Percentiles rank a stretch among this genome's conserved stretches.
phyloP scores from a whole-genome alignment of 2,113 vertebrate genomes.

The Pelodiscus sinensis region DNA sequence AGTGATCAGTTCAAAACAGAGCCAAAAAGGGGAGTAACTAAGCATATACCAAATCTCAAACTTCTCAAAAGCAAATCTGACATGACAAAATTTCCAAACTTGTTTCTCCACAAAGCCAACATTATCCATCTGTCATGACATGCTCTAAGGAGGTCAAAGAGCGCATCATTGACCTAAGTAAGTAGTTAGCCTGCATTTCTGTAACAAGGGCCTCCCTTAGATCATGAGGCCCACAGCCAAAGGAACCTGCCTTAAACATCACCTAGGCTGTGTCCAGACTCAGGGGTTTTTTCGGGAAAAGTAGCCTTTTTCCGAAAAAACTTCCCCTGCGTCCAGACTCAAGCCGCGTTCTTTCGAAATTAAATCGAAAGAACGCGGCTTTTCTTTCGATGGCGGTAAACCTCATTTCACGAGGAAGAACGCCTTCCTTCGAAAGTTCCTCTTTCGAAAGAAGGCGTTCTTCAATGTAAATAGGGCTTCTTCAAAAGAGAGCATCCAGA shows the following conservation, averaged over 20 bases:
- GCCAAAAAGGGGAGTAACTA: background rate
- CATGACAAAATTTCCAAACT: background rate
- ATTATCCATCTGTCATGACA: background rate
- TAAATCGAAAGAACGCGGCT: too few species aligned
- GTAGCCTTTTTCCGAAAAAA: too few species aligned
- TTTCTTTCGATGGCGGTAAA: too few species aligned
- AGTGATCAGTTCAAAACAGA: background rate
- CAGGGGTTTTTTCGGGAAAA: too few species aligned
- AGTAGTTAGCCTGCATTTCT: background rate
- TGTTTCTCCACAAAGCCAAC: background rate
- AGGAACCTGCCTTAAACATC: background rate
- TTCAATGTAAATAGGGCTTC: too few species aligned
- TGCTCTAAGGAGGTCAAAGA: background rate
- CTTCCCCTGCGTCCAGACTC: too few species aligned
- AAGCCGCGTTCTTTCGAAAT: too few species aligned
- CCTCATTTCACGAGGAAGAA: too few species aligned
- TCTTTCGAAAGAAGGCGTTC: too few species aligned
- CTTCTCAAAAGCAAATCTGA: background rate
- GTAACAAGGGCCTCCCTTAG: background rate
- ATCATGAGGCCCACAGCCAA: background rate
- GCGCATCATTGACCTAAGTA: background rate
- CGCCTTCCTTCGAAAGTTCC: too few species aligned
- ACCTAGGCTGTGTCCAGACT: too few species aligned
- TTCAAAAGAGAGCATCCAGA: too few species aligned
- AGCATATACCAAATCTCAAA: background rate